These are phyloP conservation scores for Limnodromus scolopaceus DNA, from an alignment of 2,797 vertebrate genomes.

Conservation along the genomic window DNA sequence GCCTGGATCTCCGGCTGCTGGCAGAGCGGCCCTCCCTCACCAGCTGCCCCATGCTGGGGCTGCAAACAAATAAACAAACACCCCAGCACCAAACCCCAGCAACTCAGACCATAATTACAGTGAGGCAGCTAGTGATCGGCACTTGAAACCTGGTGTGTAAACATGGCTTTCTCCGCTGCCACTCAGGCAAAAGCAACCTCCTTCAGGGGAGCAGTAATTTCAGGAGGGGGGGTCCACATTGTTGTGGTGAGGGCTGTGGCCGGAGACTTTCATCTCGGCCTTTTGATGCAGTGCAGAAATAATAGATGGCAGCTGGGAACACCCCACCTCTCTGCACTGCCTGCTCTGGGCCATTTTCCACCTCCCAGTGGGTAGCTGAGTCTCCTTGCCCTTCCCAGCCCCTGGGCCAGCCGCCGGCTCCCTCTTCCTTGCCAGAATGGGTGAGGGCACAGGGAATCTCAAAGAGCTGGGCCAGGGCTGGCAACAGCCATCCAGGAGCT, in stretches of 20 bases:
- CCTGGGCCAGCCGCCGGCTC: background rate
- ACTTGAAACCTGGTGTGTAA: constrained; percentile 54
- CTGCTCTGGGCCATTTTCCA: constrained; percentile 34
- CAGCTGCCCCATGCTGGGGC: background rate
- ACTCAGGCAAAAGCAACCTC: background rate
- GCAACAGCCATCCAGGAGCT: background rate
- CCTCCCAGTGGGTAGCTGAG: background rate
- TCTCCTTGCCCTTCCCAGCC: constrained; percentile 6
- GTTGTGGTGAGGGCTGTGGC: constrained; percentile 23
- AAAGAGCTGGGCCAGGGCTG: background rate
- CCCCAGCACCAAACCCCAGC: constrained; percentile 26
- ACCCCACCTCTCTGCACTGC: background rate
- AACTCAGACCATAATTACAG: constrained; percentile 30
- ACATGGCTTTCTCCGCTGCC: background rate
- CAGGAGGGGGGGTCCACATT: background rate
- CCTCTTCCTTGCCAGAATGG: background rate
- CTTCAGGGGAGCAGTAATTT: constrained; percentile 72
- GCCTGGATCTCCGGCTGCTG: background rate
- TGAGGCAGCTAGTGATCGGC: constrained; percentile 12
- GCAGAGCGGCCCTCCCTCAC: background rate
- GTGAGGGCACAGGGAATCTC: background rate
- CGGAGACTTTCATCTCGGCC: constrained; percentile 38
- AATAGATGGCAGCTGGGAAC: constrained; percentile 13
- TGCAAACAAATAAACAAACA: constrained; percentile 54
- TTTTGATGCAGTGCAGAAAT: constrained; percentile 45